Base-by-base conservation (phyloP, 2,888 invertebrate species). In the Thymelicus acteon region DNA sequence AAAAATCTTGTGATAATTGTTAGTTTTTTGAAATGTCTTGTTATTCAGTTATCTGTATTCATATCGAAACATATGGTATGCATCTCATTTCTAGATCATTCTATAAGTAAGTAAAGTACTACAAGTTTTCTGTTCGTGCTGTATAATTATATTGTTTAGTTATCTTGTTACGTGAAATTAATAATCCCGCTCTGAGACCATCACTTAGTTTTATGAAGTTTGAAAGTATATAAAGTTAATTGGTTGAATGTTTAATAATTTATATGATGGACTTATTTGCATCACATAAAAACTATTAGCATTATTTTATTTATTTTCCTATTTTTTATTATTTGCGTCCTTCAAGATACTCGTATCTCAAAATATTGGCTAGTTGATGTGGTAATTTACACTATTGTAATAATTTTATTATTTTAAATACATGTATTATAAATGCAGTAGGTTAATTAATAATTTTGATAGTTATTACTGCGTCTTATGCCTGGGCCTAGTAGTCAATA, bases 81-180 rank as follows among this genome's bases (percentile, higher is more conserved):
- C 49, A 10, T 54, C 62, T 62, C 71, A 71, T 71, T 71, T 66
- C 66, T 71, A 61, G 71, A 60, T 37, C 47, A 54, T 40, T 61
- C 66, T 49, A 49, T 48, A 31, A 15, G 52, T 63, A 63, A 63
- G 49, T 49, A 63, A 49, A 63, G 37, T 47, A 49, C 49, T 63
- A 63, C 54, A 57, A 37, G 31, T 63, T 63, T 63, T 49, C 63
- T 44, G 49, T 52, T 63, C 63, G 49, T 63, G 49, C 49, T 63
- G 49, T 48, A 48, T 62, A 62, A 62, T 37, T 48, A 61, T 62
- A 63, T 63, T 39, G 31, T 63, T 63, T 63, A 49, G 49, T 63
- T 44, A 4, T 49, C 37, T 39, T 49, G 31, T 62, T 62, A 48
- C 7, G 31, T 62, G 48, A 62, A 47, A 47, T 48, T 48, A 48